Evolutionary conservation across 2,797 vertebrate genomes (phyloP), one percentile per base, ranked within the genome.

Genomic region (Danio choprae): DNA sequence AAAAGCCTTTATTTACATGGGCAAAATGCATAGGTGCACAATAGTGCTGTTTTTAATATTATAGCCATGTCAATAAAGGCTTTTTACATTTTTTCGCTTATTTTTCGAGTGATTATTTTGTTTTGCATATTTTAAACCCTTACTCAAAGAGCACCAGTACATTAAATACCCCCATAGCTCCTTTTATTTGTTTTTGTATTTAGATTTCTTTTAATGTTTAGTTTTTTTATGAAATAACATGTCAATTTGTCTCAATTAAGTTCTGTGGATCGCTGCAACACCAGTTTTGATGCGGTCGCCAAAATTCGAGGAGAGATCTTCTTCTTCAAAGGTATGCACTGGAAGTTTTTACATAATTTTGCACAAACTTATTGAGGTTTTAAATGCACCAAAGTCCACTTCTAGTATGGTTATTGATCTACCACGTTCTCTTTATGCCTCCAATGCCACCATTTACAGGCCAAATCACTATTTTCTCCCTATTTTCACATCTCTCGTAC

Each of bases 261-360:
- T 51, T 71, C 73, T 62, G 29, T 88, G 38, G 88, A 94, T 86
- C 92, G 92, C 67, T 95, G 92, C 8, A 88, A 92, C 84, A 90
- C 89, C 83, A 93, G 84, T 79, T 92, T 95, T 58, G 93, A 95
- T 60, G 90, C 90, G 7, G 91, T 93, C 46, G 86, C 93, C 50
- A 90, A 86, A 83, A 95, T 95, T 77, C 71, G 92, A 72, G 93
- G 94, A 71, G 94, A 95, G 77, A 93, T 86, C 0, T 95, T 95
- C 84, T 94, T 95, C 85, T 95, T 95, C 82, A 94, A 92, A 93
- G 94, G 94, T 94, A 77, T 38, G 75, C 2, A 7, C 46, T 11
- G 60, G 12, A 36, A 41, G 9, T 58, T 13, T 84, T 50, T 44
- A 11, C 9, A 53, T 29, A 36, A 36, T 59, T 36, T 59, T 13